Conservation (phyloP, 1,140 invertebrate genomes). For the Drosophila insularis region DNA sequence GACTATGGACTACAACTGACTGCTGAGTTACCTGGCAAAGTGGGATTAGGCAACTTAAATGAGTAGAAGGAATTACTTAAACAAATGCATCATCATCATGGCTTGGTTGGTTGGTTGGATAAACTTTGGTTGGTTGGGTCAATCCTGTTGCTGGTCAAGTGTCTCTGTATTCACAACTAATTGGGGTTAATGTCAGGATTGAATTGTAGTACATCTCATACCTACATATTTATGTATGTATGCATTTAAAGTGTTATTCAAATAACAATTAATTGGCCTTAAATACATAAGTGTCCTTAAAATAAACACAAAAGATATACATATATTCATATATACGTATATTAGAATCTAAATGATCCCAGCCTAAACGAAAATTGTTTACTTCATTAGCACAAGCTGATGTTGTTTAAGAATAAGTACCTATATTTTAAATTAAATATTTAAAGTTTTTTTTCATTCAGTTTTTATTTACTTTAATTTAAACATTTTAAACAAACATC, state of each 20-base stretch:
- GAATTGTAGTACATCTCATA: conserved; percentile 21
- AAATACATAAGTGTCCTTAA: background rate
- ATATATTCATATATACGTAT: too few species aligned
- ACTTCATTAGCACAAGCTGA: too few species aligned
- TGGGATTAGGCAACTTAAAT: conserved; percentile 9
- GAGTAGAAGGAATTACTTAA: background rate
- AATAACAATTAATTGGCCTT: conserved; percentile 37
- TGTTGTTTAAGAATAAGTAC: too few species aligned
- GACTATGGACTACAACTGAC: background rate
- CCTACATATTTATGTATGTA: conserved; percentile 11
- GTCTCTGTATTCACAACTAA: conserved; percentile 56
- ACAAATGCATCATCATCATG: background rate
- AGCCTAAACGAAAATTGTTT: too few species aligned
- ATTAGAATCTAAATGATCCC: background rate
- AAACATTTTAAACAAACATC: too few species aligned
- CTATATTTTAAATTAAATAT: too few species aligned
- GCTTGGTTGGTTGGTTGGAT: background rate
- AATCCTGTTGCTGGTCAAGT: conserved; percentile 25
- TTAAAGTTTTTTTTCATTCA: too few species aligned
- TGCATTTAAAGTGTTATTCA: conserved; percentile 26
- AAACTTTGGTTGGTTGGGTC: background rate
- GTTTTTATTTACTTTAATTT: too few species aligned
- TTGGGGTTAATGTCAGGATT: conserved; percentile 34
- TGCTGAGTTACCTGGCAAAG: conserved; percentile 2
- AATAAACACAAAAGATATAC: background rate